A percentile compares a stretch with the other conserved stretches of the same genome.
phyloP scores from a whole-genome alignment of 2,113 vertebrate species.

The Melanerpes formicivorus region DNA sequence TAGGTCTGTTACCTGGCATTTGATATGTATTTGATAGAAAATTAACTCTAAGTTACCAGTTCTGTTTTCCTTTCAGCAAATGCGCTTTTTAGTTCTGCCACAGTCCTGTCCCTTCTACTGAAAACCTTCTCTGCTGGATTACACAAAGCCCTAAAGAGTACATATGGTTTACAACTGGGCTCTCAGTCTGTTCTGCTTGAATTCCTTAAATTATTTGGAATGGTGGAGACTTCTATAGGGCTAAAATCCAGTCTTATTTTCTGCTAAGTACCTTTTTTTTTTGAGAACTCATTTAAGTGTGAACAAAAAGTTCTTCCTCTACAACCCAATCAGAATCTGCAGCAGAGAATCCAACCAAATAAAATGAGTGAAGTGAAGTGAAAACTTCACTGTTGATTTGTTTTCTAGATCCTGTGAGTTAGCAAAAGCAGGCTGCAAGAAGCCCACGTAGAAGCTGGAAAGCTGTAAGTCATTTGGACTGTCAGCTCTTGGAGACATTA shows the following conservation, averaged over 20 bases:
- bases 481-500: neutral
- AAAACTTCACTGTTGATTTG: neutral
- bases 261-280: neutral
- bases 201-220: slow-evolving; percentile 7
- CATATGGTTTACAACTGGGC: neutral
- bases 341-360: neutral
- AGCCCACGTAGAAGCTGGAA: neutral
- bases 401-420: neutral
- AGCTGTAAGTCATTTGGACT: neutral
- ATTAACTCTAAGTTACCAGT: neutral
- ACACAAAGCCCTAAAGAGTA: neutral
- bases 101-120: neutral
- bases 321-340: neutral
- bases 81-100: neutral
- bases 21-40: neutral
- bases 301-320: neutral
- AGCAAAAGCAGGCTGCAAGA: neutral
- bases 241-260: neutral
- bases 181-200: neutral
- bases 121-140: neutral
- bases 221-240: neutral
- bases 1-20: neutral
- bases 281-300: neutral
- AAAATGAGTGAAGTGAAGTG: neutral
- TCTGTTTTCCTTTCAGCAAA: neutral